These are phyloP conservation scores for Drosophila punjabiensis DNA, from an alignment of 1,140 invertebrate species.

Conservation along the genomic window DNA sequence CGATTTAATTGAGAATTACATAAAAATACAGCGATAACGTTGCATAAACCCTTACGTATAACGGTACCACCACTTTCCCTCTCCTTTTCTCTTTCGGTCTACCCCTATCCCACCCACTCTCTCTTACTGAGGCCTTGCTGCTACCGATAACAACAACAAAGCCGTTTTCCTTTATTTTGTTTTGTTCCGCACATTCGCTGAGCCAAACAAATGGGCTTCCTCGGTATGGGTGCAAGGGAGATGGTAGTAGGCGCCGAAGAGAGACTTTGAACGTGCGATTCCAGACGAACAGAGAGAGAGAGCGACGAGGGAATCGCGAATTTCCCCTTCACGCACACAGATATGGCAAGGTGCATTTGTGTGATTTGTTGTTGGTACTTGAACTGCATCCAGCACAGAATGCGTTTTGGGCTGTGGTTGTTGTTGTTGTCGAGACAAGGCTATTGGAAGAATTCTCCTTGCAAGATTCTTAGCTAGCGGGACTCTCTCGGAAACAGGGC, in stretches of 20 bases:
- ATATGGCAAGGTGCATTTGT: background rate
- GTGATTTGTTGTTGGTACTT: conserved; percentile 8
- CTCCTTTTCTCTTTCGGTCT: background rate
- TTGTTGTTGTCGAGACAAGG: conserved; percentile 47
- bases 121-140: background rate
- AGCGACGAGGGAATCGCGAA: conserved; percentile 1
- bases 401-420: conserved; percentile 4
- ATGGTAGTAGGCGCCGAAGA: conserved; percentile 10
- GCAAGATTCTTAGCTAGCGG: conserved; percentile 18
- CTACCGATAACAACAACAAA: conserved; percentile 28
- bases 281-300: conserved; percentile 5
- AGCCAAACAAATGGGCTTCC: conserved; percentile 57
- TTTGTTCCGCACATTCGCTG: conserved; percentile 71
- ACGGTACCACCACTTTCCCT: conserved; percentile 4
- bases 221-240: background rate
- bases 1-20: conserved; percentile 66
- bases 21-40: conserved; percentile 66
- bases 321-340: conserved; percentile 26
- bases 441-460: conserved; percentile 63
- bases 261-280: conserved; percentile 18
- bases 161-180: conserved; percentile 68
- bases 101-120: background rate
- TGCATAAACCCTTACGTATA: conserved; percentile 72
- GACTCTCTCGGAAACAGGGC: conserved; percentile 34
- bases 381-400: conserved; percentile 33